Conservation (phyloP, 1,140 invertebrate species). For the Pollicipes pollicipes region DNA sequence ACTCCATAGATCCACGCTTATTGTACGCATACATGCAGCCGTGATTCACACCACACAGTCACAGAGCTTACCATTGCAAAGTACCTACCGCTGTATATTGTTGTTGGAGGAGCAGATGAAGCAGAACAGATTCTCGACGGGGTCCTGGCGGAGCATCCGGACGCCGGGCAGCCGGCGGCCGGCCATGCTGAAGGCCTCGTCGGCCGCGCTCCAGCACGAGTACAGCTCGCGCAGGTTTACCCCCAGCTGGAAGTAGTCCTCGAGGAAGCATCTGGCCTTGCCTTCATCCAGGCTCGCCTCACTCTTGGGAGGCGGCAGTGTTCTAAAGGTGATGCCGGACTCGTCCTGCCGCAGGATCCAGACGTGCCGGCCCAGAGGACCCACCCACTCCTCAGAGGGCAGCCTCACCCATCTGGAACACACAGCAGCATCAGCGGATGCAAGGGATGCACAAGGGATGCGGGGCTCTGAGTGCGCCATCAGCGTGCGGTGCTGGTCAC, state of each 20-base stretch:
- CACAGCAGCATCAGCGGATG: too few relatives aligned
- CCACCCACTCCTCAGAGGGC: not conserved
- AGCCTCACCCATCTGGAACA: not conserved
- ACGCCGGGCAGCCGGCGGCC: slow-evolving; percentile 56
- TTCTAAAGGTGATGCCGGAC: not conserved
- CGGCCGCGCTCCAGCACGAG: slow-evolving; percentile 48
- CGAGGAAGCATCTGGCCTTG: slow-evolving; percentile 20
- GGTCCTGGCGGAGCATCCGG: slow-evolving; percentile 76
- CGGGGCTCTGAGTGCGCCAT: too few relatives aligned
- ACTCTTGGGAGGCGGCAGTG: not conserved
- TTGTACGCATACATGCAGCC: too few relatives aligned
- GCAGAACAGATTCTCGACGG: slow-evolving; percentile 80
- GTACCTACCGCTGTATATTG: slow-evolving; percentile 73
- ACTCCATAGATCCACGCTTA: too few relatives aligned
- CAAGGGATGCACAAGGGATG: too few relatives aligned
- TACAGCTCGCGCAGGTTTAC: slow-evolving; percentile 36
- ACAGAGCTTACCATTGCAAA: slow-evolving; percentile 33
- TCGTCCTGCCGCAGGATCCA: not conserved
- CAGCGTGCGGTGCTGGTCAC: too few relatives aligned
- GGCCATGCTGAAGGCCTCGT: slow-evolving; percentile 51
- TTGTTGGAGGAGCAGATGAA: slow-evolving; percentile 98
- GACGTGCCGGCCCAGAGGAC: not conserved
- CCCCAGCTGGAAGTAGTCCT: slow-evolving; percentile 31
- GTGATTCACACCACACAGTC: too few relatives aligned
- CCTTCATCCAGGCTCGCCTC: not conserved